phyloP scores from a whole-genome alignment of 2,888 invertebrate genomes.

The Scelioninae gen. 1 region DNA sequence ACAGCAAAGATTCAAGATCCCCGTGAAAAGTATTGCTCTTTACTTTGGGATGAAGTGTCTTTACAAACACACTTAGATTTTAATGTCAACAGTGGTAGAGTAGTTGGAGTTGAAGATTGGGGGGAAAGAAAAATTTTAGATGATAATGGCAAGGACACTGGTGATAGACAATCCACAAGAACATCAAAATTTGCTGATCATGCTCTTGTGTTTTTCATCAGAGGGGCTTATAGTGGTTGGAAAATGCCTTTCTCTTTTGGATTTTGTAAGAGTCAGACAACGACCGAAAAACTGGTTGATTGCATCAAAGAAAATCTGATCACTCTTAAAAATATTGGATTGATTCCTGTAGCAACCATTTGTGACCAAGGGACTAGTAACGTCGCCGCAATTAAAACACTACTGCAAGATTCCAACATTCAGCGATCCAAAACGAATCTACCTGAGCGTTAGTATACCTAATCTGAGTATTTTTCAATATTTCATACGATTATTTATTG shows the following conservation, averaged over 20 bases:
- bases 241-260: conserved; percentile 24
- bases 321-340: neutral
- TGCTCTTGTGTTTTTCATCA: conserved; percentile 17
- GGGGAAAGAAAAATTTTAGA: neutral
- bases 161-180: conserved; percentile 10
- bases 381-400: neutral
- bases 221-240: conserved; percentile 19
- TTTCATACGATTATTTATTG: no score
- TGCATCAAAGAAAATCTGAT: conserved; percentile 10
- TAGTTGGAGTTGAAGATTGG: conserved; percentile 39
- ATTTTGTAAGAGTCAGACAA: conserved; percentile 11
- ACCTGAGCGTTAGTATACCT: conserved; percentile 12
- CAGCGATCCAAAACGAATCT: neutral
- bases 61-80: conserved; percentile 14
- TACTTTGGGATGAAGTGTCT: conserved; percentile 30
- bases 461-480: no score
- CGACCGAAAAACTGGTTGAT: neutral
- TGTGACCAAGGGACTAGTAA: conserved; percentile 38
- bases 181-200: conserved; percentile 22
- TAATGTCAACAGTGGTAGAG: neutral
- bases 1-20: neutral
- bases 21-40: conserved; percentile 5
- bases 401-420: neutral
- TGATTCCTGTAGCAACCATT: conserved; percentile 16
- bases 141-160: neutral